These are phyloP conservation scores for crab-eating macaque (Macaca fascicularis) DNA, from an alignment of 2,113 vertebrate species.

Conservation along the genomic window T2T-MFA8v1.1 NC_088389.1:49492001-49492500, in stretches of 20 bases:
- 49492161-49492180: not conserved
- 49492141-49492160: not conserved
- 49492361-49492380: not conserved
- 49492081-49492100: not conserved
- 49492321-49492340: not conserved
- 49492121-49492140: not conserved
- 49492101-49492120: not conserved
- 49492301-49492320: not conserved
- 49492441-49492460: not conserved
- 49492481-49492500: not conserved
- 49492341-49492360: not conserved
- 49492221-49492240: not conserved
- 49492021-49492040: slow-evolving; percentile 33
- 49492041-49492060: not conserved
- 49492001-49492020: not conserved
- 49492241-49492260: not conserved
- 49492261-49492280: not conserved
- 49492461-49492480: not conserved
- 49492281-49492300: not conserved
- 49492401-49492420: not conserved
- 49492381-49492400: not conserved
- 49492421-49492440: not conserved
- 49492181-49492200: not conserved
- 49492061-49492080: not conserved
- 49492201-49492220: not conserved